Evolutionary conservation across 1,140 invertebrate species (phyloP), one percentile per base, ranked within the genome.

Genomic region (Drosophila albomicans): DNA sequence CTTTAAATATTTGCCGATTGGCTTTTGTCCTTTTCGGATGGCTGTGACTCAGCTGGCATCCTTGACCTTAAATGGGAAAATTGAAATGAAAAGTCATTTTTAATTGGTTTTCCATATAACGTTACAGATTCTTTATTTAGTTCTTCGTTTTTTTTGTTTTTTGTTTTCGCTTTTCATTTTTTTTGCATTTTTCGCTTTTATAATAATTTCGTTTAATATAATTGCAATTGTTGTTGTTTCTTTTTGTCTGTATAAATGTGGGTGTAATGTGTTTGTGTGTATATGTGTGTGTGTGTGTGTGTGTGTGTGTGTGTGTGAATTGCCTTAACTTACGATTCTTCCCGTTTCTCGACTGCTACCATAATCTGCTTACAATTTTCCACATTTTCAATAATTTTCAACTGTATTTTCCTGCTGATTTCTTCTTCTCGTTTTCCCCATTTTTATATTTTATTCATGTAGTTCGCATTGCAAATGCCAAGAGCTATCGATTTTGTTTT

Each of bases 41-140:
- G 8, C 35, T 8, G 35, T 10, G 35, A 38, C 8, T 10, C 35
- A 38, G 35, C 35, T 45, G 5, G 11, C 45, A 59, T 28, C 46
- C 20, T 38, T 38, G 5, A 63, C 15, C 11, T 35, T 35, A 35
- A 62, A 56, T 43, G n/a, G 41, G 41, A 43, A 25, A 25, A 25
- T 25, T 25, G 20, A 25, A 43, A 43, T n/a, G 51, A 78, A 78
- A 61, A 5, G 28, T 30, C n/a, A 7, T 15, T 48, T 61, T 54
- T 1, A 46, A 3, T 79, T 64, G 49, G 75, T 89, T 91, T 91
- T 91, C 76, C 90, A 91, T 91, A 91, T 91, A 91, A 91, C 90
- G 87, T 90, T 91, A 91, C 82, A 91, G 86, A 90, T 91, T 91
- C 87, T 90, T 85, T 86, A 91, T 91, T 85, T 87, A 87, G 72